Evolutionary conservation across 2,888 invertebrate genomes (phyloP).

Genomic region (Cordylochernes scorpioides): DNA sequence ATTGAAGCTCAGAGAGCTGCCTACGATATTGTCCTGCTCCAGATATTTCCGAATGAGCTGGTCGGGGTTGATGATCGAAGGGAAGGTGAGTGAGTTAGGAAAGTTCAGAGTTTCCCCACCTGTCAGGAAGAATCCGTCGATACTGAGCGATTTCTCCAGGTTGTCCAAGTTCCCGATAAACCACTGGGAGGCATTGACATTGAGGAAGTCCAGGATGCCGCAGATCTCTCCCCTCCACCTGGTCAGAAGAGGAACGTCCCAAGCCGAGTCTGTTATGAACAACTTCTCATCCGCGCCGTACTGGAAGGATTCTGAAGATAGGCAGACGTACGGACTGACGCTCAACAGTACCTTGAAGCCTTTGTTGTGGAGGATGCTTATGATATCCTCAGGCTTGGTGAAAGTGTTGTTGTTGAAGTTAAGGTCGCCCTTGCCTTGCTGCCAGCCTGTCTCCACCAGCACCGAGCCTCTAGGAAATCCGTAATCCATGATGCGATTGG

Average conservation of each 20-base stretch:
- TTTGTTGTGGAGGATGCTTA: constrained; percentile 47
- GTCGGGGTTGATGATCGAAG: constrained; percentile 18
- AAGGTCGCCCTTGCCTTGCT: constrained; percentile 59
- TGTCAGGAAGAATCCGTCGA: constrained; percentile 61
- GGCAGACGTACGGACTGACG: constrained; percentile 55
- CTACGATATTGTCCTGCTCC: constrained; percentile 31
- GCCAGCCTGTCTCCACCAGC: constrained; percentile 37
- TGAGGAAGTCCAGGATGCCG: constrained; percentile 59
- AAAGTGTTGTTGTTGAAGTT: constrained; percentile 49
- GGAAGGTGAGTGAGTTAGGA: constrained; percentile 47
- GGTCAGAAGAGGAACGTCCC: constrained; percentile 38
- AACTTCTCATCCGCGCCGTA: constrained; percentile 44
- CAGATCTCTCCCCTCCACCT: constrained; percentile 47
- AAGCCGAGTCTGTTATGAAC: constrained; percentile 46
- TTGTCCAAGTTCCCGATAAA: constrained; percentile 39
- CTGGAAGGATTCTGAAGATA: constrained; percentile 53
- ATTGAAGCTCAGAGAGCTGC: constrained; percentile 40
- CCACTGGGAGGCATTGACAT: constrained; percentile 53
- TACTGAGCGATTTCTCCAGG: constrained; percentile 41
- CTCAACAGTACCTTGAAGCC: constrained; percentile 64
- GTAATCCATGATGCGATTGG: constrained; percentile 34
- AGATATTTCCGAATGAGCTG: constrained; percentile 12
- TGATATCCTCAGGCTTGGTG: constrained; percentile 43
- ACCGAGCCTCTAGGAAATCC: constrained; percentile 25
- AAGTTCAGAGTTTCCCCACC: constrained; percentile 55